Conservation (phyloP, 2,888 invertebrate species). For the Drosophila hamatofila region DNA sequence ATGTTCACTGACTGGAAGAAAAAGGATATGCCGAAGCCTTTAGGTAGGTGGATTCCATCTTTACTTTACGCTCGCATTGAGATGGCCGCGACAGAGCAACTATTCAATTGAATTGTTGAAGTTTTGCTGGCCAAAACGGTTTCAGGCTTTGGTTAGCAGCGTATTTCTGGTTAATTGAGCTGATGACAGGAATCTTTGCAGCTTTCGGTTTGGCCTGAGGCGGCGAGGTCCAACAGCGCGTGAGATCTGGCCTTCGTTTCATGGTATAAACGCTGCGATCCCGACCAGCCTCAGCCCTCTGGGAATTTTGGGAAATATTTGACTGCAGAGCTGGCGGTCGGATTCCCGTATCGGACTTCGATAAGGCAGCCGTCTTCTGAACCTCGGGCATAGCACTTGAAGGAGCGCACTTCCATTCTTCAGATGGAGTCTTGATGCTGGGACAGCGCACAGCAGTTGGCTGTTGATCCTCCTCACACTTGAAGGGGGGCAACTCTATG, state of each 20-base stretch:
- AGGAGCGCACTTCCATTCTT: neutral
- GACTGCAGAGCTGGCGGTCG: neutral
- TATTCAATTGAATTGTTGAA: conserved; percentile 16
- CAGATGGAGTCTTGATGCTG: neutral
- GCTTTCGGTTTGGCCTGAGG: neutral
- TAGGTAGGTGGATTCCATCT: conserved; percentile 15
- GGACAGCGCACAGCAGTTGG: neutral
- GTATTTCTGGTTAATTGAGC: neutral
- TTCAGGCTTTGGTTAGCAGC: neutral
- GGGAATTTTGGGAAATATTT: accelerated
- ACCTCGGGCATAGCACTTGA: neutral
- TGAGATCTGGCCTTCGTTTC: conserved; percentile 13
- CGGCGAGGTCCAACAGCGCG: conserved; percentile 26
- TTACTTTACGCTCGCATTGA: conserved; percentile 32
- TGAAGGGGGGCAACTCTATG: conserved; percentile 17
- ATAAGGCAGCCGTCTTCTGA: neutral
- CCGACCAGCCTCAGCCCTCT: neutral
- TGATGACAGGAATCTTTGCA: neutral
- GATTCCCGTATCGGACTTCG: neutral
- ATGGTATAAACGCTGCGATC: neutral
- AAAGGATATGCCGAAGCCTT: neutral
- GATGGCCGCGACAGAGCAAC: neutral
- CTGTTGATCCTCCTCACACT: neutral
- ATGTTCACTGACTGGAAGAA: neutral
- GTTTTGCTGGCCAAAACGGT: neutral